Percentiles rank a stretch among this genome's conserved stretches.
phyloP scores from a whole-genome alignment of 2,113 vertebrate species.

The Archocentrus centrarchus region DNA sequence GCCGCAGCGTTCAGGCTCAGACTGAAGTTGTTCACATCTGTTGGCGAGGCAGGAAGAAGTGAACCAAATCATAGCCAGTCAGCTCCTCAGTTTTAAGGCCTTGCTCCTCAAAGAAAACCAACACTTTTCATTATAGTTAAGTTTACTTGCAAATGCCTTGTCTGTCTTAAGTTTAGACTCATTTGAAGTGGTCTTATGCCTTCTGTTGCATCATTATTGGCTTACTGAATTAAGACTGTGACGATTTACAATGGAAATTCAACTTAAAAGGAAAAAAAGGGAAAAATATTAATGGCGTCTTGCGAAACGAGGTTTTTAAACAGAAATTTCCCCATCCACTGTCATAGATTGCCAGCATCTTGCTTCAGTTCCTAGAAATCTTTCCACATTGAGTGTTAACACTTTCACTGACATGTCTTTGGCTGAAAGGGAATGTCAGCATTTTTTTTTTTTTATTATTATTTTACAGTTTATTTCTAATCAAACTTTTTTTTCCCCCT shows the following conservation, averaged over 20 bases:
- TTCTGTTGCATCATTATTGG: neutral
- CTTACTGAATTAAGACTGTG: conserved; percentile 20
- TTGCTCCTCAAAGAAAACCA: neutral
- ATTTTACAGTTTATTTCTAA: neutral
- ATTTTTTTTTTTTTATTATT: neutral
- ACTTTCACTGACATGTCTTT: neutral
- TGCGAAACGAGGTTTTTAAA: neutral
- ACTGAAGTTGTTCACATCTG: neutral
- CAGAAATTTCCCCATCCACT: neutral
- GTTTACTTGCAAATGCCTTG: neutral
- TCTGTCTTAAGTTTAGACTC: neutral
- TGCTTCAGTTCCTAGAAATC: neutral
- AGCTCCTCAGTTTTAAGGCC: neutral
- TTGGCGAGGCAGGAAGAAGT: neutral
- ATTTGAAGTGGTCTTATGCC: neutral
- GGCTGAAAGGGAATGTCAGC: neutral
- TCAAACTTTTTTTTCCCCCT: neutral
- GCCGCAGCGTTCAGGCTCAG: neutral
- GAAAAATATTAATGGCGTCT: neutral
- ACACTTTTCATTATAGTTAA: neutral
- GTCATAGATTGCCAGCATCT: conserved; percentile 9
- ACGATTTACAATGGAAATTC: neutral
- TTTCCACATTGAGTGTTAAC: neutral
- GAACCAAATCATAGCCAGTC: neutral
- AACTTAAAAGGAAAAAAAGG: neutral